Evolutionary conservation across 2,888 invertebrate genomes (phyloP), one percentile per base, ranked within the genome.

Genomic region (Phengaris arion): DNA sequence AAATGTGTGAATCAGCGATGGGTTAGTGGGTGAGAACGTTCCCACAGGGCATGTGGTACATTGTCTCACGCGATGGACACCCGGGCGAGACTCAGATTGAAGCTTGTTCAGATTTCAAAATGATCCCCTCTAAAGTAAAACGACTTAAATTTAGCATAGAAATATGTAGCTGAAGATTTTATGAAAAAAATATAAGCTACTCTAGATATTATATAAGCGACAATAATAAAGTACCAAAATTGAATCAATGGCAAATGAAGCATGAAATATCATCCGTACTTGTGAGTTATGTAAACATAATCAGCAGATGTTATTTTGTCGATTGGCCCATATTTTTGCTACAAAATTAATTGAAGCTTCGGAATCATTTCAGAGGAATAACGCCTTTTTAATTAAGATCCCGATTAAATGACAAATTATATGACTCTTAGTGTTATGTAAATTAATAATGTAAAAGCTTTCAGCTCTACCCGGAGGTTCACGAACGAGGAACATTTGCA

Each of bases 21-120:
- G 72, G 72, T 72, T 72, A 72, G 72, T 72, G 72, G 72, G 72
- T 72, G 72, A 72, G 72, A 72, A 72, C 52, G 22, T 72, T 72
- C 72, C 72, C 72, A 72, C 72, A 35, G 22, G 35, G n/a, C 69
- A 52, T 64, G 64, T 64, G 72, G 52, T 52, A 22, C 54, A 72
- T 45, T 35, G 54, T 72, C 12, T 35, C 72, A 51, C 70, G 70
- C 45, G 64, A 64, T 45, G 64, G 64, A 64, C 64, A 45, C 35
- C 64, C 45, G 13, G 12, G 12, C 2, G 64, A 64, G 35, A 64
- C 35, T 35, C 35, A 35, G 35, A 35, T 35, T 59, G 59, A 64
- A 35, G 45, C 64, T 64, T 35, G 35, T 6, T 6, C 12, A 12
- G 64, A 35, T 64, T 64, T 64, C 6, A 35, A 12, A 35, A 64